Percentiles rank a stretch among this genome's conserved stretches.
Conservation (phyloP, 2,888 invertebrate species). For the Andrena marginata region DNA sequence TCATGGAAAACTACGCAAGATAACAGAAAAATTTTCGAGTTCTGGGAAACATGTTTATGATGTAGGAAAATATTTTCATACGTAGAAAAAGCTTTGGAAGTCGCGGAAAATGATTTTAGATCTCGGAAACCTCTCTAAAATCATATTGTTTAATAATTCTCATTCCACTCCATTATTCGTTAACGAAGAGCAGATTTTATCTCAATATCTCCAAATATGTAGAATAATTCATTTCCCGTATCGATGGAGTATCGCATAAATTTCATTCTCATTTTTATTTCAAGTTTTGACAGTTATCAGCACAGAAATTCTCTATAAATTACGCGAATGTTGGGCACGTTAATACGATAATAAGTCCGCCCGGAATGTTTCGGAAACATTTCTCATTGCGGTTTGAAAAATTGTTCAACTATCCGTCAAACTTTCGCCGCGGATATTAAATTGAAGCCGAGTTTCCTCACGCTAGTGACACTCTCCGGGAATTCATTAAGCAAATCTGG, state of each 20-base stretch:
- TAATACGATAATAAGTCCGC: slow-evolving; percentile 18
- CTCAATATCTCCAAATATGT: background rate
- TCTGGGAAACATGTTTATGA: background rate
- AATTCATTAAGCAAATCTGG: slow-evolving; percentile 20
- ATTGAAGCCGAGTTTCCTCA: background rate
- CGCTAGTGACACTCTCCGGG: background rate
- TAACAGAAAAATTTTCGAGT: background rate
- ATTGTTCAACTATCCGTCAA: slow-evolving; percentile 12
- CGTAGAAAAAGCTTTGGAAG: background rate
- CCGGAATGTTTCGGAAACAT: slow-evolving; percentile 18
- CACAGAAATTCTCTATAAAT: background rate
- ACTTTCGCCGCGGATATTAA: slow-evolving; percentile 7
- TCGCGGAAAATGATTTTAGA: background rate
- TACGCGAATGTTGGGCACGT: background rate
- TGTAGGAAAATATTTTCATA: background rate
- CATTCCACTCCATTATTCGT: no score
- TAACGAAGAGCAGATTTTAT: background rate
- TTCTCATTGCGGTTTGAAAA: slow-evolving; percentile 1
- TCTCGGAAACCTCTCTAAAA: background rate
- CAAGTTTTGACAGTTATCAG: background rate
- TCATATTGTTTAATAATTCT: no score
- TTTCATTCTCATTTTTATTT: background rate
- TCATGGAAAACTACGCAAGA: background rate
- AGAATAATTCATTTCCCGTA: background rate
- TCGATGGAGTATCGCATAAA: no score